A percentile compares a stretch with the other conserved stretches of the same genome.
phyloP scores from a whole-genome alignment of 1,140 invertebrate genomes.

The Drosophila kurseongensis region DNA sequence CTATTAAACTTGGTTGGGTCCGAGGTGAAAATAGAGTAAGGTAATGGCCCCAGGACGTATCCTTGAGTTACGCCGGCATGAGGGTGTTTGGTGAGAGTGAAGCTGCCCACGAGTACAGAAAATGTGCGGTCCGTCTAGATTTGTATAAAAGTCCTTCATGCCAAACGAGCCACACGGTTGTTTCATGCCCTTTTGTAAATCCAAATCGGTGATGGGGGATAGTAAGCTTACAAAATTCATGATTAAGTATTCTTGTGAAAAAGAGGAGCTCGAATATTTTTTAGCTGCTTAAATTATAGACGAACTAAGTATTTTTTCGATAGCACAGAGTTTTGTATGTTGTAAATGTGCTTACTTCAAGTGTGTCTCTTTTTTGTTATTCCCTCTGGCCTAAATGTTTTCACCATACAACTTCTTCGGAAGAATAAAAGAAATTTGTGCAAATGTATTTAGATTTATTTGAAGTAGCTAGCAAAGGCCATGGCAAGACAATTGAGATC shows the following conservation, averaged over 20 bases:
- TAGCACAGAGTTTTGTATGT: too few species aligned
- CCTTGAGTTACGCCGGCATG: conserved; percentile 8
- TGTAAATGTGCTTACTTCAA: too few species aligned
- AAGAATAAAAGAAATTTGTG: too few species aligned
- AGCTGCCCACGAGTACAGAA: conserved; percentile 10
- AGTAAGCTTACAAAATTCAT: background rate
- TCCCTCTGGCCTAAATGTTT: too few species aligned
- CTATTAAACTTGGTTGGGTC: conserved; percentile 10
- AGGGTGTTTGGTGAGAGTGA: conserved; percentile 3
- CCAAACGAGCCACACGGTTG: background rate
- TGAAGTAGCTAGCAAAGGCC: too few species aligned
- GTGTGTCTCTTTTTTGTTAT: too few species aligned
- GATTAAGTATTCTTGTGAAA: background rate
- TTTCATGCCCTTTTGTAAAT: conserved; percentile 1
- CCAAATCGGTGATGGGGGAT: conserved; percentile 6
- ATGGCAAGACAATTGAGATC: too few species aligned
- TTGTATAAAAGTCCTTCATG: conserved; percentile 13
- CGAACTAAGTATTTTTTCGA: background rate
- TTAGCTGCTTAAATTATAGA: too few species aligned
- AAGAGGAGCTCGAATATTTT: background rate
- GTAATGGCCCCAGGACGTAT: conserved; percentile 12
- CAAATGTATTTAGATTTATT: too few species aligned
- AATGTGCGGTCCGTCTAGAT: conserved; percentile 12
- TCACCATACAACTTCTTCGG: too few species aligned
- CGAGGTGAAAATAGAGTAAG: conserved; percentile 16